Evolutionary conservation across 2,888 invertebrate genomes (phyloP).

Genomic region (Agrotis clavis): DNA sequence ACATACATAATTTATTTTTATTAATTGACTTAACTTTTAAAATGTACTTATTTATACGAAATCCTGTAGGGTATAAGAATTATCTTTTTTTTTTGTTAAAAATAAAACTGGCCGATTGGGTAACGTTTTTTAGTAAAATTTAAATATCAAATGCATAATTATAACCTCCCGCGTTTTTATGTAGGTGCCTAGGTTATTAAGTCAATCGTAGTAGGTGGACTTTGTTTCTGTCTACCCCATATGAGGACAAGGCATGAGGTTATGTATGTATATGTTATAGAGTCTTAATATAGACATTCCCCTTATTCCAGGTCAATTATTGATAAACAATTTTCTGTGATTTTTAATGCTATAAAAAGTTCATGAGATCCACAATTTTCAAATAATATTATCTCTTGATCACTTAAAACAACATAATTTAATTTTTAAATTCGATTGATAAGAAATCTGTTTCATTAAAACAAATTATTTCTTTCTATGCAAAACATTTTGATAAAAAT

Average conservation of each 20-base stretch:
- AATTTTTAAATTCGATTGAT: too few species aligned
- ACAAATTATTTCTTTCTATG: too few species aligned
- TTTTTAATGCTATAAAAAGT: neutral
- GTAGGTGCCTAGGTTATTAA: too few species aligned
- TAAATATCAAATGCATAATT: neutral
- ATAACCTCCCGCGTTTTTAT: neutral
- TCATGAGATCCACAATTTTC: neutral
- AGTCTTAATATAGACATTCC: too few species aligned
- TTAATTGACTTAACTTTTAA: conserved; percentile 56
- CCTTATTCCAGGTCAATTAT: too few species aligned
- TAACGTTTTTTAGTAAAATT: conserved; percentile 9
- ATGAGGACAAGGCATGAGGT: too few species aligned
- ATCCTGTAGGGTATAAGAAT: conserved; percentile 74
- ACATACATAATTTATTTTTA: conserved; percentile 61
- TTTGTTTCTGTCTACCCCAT: too few species aligned
- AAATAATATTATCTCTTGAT: neutral
- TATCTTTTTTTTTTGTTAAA: conserved; percentile 13
- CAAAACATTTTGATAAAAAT: too few species aligned
- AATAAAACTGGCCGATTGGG: conserved; percentile 22
- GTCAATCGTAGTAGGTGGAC: too few species aligned
- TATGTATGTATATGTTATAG: too few species aligned
- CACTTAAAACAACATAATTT: neutral
- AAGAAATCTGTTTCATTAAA: too few species aligned
- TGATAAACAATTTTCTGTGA: neutral
- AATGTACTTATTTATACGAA: conserved; percentile 71